Evolutionary conservation across 1,140 invertebrate genomes (phyloP).

Genomic region (Polypedilum vanderplanki): DNA sequence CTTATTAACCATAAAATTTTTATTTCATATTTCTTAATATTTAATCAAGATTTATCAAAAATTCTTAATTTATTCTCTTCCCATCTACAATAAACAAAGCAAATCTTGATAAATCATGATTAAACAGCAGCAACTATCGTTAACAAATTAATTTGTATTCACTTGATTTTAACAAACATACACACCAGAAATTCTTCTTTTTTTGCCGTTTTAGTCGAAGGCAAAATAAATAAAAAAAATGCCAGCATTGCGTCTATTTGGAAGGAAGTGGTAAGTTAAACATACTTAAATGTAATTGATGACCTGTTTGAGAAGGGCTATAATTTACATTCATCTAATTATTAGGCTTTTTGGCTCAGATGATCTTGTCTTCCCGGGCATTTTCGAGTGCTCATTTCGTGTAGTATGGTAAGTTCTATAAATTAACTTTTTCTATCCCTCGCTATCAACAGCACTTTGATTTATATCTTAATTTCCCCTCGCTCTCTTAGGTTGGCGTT

Average conservation of each 20-base stretch:
- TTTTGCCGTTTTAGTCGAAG: no score
- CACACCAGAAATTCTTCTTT: constrained; percentile 30
- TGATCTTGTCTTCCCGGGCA: constrained; percentile 69
- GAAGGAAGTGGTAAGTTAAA: constrained; percentile 57
- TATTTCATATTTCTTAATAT: no score
- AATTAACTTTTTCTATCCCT: constrained; percentile 1
- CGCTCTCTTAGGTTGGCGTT: constrained; percentile 52
- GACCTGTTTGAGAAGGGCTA: not conserved
- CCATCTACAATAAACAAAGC: no score
- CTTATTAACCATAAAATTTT: no score
- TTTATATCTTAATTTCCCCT: constrained; percentile 29
- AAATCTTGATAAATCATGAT: no score
- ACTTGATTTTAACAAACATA: not conserved
- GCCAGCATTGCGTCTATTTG: constrained; percentile 67
- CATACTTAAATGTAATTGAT: not conserved
- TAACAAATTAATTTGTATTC: not conserved
- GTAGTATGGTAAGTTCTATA: constrained; percentile 57
- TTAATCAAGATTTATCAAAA: no score
- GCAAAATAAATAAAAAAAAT: constrained; percentile 44
- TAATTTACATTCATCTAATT: not conserved
- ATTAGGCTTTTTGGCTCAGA: constrained; percentile 57
- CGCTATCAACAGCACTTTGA: not conserved
- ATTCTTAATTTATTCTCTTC: no score
- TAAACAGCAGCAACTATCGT: no score
- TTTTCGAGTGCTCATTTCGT: constrained; percentile 65